These are phyloP conservation scores for Drosophila lowei DNA, from an alignment of 1,140 invertebrate species.

Conservation along the genomic window DNA sequence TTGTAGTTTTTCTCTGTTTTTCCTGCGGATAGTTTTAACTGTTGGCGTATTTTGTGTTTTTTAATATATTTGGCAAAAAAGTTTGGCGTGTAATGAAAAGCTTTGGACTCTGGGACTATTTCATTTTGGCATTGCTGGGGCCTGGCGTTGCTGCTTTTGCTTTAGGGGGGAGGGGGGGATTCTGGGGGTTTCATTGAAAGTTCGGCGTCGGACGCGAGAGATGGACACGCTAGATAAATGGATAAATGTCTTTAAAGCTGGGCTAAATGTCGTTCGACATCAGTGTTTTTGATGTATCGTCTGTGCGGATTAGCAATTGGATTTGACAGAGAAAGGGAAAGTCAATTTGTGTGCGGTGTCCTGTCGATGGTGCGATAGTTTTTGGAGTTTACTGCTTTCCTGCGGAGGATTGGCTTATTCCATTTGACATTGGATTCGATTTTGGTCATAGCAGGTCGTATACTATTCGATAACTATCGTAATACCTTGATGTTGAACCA, in stretches of 20 bases:
- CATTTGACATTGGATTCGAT: too few species aligned
- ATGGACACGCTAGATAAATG: conserved; percentile 35
- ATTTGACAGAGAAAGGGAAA: neutral
- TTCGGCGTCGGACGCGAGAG: neutral
- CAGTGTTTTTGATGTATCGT: neutral
- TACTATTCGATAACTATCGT: too few species aligned
- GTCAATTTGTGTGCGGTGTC: too few species aligned
- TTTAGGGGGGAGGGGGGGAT: too few species aligned
- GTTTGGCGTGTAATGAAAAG: conserved; percentile 56
- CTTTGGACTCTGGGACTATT: conserved; percentile 26
- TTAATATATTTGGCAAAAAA: conserved; percentile 46
- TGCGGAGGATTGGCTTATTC: too few species aligned
- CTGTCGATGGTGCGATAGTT: too few species aligned
- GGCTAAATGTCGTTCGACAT: conserved; percentile 6
- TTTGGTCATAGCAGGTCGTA: too few species aligned
- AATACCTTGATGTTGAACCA: too few species aligned
- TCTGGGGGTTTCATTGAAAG: conserved; percentile 18
- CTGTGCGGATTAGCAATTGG: conserved; percentile 11
- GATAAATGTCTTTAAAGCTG: conserved; percentile 9
- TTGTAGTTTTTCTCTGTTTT: neutral
- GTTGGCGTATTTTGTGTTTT: conserved; percentile 29
- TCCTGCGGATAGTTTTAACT: conserved; percentile 29
- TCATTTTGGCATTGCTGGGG: conserved; percentile 32
- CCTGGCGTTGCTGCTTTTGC: neutral
- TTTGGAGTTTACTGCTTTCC: too few species aligned